Percentiles rank a stretch among this genome's conserved stretches.
Conservation (phyloP, 2,797 vertebrate genomes). For the Sus cebifrons region DNA sequence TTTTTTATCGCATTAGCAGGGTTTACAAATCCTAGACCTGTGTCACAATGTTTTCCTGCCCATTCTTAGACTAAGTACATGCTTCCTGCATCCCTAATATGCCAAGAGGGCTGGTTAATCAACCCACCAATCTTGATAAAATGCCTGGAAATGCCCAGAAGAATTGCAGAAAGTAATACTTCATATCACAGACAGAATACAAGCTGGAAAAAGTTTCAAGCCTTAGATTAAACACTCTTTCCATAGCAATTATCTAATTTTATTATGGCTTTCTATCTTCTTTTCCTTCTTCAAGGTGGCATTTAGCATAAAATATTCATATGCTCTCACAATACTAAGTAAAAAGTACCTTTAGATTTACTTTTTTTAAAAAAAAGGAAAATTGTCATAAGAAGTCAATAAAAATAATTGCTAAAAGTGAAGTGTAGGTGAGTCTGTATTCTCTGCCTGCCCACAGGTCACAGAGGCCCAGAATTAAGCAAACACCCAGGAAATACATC, state of each 20-base stretch:
- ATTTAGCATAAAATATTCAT: slow-evolving; percentile 76
- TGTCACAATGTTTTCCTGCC: not conserved
- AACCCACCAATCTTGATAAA: slow-evolving; percentile 55
- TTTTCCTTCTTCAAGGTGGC: slow-evolving; percentile 46
- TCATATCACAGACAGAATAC: not conserved
- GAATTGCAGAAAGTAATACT: slow-evolving; percentile 60
- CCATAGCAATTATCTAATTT: slow-evolving; percentile 64
- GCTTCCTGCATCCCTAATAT: not conserved
- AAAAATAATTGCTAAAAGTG: slow-evolving; percentile 40
- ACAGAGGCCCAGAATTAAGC: not conserved
- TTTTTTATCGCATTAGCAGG: not conserved
- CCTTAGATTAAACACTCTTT: slow-evolving; percentile 52
- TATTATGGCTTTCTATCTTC: slow-evolving; percentile 60
- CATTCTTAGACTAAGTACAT: not conserved
- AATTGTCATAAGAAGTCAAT: not conserved
- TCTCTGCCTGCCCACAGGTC: not conserved
- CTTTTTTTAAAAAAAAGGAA: not conserved
- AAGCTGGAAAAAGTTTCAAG: slow-evolving; percentile 60
- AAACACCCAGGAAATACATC: not conserved
- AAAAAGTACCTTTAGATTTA: slow-evolving; percentile 56
- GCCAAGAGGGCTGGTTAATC: not conserved
- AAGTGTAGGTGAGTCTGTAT: not conserved
- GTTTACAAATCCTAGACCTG: not conserved
- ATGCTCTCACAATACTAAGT: slow-evolving; percentile 20
- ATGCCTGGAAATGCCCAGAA: slow-evolving; percentile 55